Percentiles rank a stretch among this genome's conserved stretches.
phyloP scores from a whole-genome alignment of 2,888 invertebrate genomes.

The Pilophorus perplexus region DNA sequence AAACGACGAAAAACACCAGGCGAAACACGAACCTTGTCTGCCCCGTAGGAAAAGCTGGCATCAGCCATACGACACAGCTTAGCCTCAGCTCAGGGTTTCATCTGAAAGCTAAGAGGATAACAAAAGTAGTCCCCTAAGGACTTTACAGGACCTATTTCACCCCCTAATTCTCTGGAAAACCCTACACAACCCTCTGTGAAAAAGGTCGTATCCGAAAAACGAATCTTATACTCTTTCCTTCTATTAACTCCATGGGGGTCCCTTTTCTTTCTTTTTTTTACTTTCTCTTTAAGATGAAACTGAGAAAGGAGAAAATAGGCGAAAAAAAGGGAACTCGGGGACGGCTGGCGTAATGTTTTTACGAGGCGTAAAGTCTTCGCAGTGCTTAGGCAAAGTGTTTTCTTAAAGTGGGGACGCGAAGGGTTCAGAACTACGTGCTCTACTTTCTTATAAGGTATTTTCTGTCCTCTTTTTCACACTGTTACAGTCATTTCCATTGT shows the following conservation, averaged over 20 bases:
- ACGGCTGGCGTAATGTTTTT: slow-evolving; percentile 37
- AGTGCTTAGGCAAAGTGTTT: slow-evolving; percentile 36
- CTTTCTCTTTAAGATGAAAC: neutral
- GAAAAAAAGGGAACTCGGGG: slow-evolving; percentile 2
- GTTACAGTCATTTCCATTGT: slow-evolving; percentile 9
- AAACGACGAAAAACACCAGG: too few species aligned
- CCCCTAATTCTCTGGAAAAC: slow-evolving; percentile 1
- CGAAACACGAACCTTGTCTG: too few species aligned
- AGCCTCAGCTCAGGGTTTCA: slow-evolving; percentile 18
- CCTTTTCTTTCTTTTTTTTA: neutral
- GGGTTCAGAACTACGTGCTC: slow-evolving; percentile 31
- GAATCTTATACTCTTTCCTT: slow-evolving; percentile 20
- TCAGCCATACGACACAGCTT: too few species aligned
- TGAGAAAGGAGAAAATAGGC: neutral
- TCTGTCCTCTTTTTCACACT: neutral
- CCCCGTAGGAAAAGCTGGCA: too few species aligned
- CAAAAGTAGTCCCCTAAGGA: slow-evolving; percentile 18
- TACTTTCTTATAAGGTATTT: slow-evolving; percentile 26
- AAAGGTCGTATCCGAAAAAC: slow-evolving; percentile 4
- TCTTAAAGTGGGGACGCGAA: neutral
- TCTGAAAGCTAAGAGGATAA: slow-evolving; percentile 34
- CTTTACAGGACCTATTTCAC: slow-evolving; percentile 27
- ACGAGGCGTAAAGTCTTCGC: slow-evolving; percentile 35
- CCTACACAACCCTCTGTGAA: neutral
- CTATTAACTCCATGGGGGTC: slow-evolving; percentile 21